Percentiles rank a stretch among this genome's conserved stretches.
Evolutionary conservation across 1,140 invertebrate genomes (phyloP).

Genomic region (Ephestia elutella): DNA sequence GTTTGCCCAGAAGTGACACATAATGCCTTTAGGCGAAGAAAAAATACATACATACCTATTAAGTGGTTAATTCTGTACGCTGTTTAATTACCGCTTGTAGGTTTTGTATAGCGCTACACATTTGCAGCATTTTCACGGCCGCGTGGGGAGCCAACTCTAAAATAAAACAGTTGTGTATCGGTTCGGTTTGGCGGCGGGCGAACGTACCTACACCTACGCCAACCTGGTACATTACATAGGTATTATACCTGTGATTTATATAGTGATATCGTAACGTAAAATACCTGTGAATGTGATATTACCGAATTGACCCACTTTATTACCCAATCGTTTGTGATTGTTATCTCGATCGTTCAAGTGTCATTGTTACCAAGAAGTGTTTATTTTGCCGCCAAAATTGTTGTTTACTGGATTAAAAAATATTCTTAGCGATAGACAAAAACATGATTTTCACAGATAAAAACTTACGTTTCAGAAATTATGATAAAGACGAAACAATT

Average conservation of each 20-base stretch:
- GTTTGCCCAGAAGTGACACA: too few species aligned
- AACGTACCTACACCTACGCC: conserved; percentile 1
- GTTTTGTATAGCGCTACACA: conserved; percentile 42
- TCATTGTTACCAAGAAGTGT: not conserved
- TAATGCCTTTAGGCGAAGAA: too few species aligned
- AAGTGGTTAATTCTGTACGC: not conserved
- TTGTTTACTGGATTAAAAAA: not conserved
- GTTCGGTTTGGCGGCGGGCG: conserved; percentile 43
- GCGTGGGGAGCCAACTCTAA: conserved; percentile 52
- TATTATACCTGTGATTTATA: conserved; percentile 25
- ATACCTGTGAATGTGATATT: not conserved
- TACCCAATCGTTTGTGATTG: not conserved
- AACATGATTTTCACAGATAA: not conserved
- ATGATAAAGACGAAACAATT: too few species aligned
- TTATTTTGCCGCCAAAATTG: not conserved
- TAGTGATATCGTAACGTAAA: conserved; percentile 21
- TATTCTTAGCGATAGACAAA: not conserved
- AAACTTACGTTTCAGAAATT: too few species aligned
- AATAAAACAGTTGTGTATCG: conserved; percentile 68
- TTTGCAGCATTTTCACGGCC: conserved; percentile 65
- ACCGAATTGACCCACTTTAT: not conserved
- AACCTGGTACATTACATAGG: conserved; percentile 18
- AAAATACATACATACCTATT: too few species aligned
- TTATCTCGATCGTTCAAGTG: not conserved
- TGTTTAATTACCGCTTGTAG: not conserved